Conservation (phyloP, 2,888 invertebrate species). For the Ectemnius lituratus region DNA sequence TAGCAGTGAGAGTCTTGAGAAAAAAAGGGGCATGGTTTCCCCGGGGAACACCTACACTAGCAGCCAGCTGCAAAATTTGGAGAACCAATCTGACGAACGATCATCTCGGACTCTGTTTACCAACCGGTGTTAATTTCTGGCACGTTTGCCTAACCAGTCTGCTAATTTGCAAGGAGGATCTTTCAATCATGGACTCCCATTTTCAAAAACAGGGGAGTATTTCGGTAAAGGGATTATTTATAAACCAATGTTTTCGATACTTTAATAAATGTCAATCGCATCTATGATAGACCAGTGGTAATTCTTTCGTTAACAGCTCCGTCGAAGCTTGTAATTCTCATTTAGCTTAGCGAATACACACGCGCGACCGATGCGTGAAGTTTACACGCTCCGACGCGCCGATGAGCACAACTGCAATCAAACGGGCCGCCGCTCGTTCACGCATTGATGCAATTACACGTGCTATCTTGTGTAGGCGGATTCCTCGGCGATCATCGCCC, state of each 20-base stretch:
- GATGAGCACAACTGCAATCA: slow-evolving; percentile 50
- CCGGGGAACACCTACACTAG: slow-evolving; percentile 6
- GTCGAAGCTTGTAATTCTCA: slow-evolving; percentile 26
- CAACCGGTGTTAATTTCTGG: slow-evolving; percentile 39
- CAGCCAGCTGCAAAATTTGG: slow-evolving; percentile 8
- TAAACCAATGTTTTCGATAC: no score
- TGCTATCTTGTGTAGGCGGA: slow-evolving; percentile 45
- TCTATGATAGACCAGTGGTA: not conserved
- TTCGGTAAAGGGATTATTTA: not conserved
- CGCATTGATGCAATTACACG: slow-evolving; percentile 52
- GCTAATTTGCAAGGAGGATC: slow-evolving; percentile 5
- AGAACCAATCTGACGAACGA: slow-evolving; percentile 36
- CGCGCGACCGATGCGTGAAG: slow-evolving; percentile 31
- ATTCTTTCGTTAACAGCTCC: not conserved
- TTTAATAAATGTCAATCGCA: no score
- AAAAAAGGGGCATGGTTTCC: slow-evolving; percentile 34
- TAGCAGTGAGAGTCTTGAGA: slow-evolving; percentile 19
- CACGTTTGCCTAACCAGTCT: slow-evolving; percentile 14
- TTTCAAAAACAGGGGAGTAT: not conserved
- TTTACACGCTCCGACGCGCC: slow-evolving; percentile 66
- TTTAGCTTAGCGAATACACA: not conserved
- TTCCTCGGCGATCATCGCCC: slow-evolving; percentile 30
- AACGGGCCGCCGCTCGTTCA: slow-evolving; percentile 50
- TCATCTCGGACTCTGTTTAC: slow-evolving; percentile 32
- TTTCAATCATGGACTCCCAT: not conserved